Evolutionary conservation across 2,888 invertebrate genomes (phyloP), one percentile per base, ranked within the genome.

Genomic region (Rutpela maculata): DNA sequence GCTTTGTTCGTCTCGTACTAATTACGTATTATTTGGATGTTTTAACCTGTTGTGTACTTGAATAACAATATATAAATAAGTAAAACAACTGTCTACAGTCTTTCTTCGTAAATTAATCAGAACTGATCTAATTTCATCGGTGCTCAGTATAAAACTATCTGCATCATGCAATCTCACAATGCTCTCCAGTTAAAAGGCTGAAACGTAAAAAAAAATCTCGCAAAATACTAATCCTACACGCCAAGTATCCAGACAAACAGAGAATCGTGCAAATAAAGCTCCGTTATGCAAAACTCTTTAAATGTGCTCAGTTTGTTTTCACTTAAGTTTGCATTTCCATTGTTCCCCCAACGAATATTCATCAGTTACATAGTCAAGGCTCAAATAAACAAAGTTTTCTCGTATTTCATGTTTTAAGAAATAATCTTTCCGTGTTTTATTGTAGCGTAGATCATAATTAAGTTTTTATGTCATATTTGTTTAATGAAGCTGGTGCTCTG

Each of bases 351-450:
- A 12, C 50, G 50, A 50, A n/a, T 50, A 50, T 50, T 50, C 50
- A 43, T 43, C 43, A 43, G 43, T 56, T 56, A 56, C 18, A 22
- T 59, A 59, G 59, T 19, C 59, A 12, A 59, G 59, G 59, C 59
- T 59, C 22, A 59, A 59, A 59, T 59, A 59, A 59, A 59, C 59
- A 22, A 59, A 59, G 19, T 59, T 22, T 19, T 59, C 59, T 59
- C 59, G 50, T 50, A 50, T 50, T 50, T 50, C 15, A 50, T 50
- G n/a, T n/a, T 50, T 50, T 15, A 50, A 50, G 50, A 15, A 50
- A 50, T 50, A 50, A 50, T 50, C 50, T n/a, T n/a, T 5, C 50
- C 50, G 50, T 15, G n/a, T 50, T 50, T 50, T 50, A 50, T 50
- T 50, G 50, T 50, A n/a, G 50, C 50, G n/a, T 15, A 50, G 50